Percentiles rank a stretch among this genome's conserved stretches.
phyloP scores from a whole-genome alignment of 2,797 vertebrate genomes.

The Erethizon dorsatum region DNA sequence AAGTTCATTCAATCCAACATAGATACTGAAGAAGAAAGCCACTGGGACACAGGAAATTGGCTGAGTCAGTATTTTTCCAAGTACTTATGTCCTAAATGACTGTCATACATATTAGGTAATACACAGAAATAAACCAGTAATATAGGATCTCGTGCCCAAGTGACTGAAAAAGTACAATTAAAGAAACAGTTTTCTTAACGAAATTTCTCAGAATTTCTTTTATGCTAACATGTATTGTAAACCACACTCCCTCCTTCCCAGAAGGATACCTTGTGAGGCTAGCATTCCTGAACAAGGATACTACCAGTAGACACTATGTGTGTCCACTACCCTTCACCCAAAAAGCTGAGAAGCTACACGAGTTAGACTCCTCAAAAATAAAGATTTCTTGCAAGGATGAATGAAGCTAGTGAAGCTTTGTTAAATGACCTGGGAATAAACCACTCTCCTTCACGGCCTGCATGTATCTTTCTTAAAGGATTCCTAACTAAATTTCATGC shows the following conservation, averaged over 20 bases:
- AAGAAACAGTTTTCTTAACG: not conserved
- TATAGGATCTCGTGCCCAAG: not conserved
- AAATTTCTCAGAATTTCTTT: not conserved
- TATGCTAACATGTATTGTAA: not conserved
- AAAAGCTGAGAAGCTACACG: not conserved
- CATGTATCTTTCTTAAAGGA: not conserved
- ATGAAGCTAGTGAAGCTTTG: not conserved
- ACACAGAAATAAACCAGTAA: not conserved
- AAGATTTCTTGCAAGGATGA: not conserved
- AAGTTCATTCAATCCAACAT: not conserved
- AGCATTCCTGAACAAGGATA: not conserved
- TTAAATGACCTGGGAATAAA: not conserved
- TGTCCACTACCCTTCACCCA: not conserved
- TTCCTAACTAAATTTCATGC: not conserved
- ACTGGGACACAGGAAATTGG: not conserved
- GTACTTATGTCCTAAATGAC: not conserved
- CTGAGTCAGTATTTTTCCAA: not conserved
- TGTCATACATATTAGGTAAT: not conserved
- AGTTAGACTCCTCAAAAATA: not conserved
- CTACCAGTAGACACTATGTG: not conserved
- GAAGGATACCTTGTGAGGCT: not conserved
- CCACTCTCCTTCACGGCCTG: not conserved
- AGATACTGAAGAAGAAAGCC: not conserved
- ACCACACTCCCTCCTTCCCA: accelerated
- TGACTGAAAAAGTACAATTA: not conserved